Percentiles rank a stretch among this genome's conserved stretches.
Evolutionary conservation across 64 coral and sea anemone species (phyloP).

Genomic region (Pocillopora verrucosa): DNA sequence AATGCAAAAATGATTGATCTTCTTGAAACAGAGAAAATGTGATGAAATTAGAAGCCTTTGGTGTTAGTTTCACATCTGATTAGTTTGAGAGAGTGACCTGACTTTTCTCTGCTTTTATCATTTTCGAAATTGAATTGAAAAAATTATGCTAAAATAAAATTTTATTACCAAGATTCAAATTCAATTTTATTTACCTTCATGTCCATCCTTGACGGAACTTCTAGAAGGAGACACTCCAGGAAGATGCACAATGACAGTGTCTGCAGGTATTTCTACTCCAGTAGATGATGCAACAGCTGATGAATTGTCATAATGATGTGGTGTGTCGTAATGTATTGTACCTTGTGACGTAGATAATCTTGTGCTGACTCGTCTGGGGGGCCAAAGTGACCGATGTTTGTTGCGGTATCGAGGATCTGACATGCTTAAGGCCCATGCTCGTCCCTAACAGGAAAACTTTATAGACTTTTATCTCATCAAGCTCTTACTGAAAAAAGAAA

Average conservation of each 20-base stretch:
- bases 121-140: too few species aligned
- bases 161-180: too few species aligned
- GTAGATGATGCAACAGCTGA: not conserved
- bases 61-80: too few species aligned
- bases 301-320: constrained; percentile 36
- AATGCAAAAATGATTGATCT: too few species aligned
- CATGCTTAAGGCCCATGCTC: constrained; percentile 10
- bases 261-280: constrained; percentile 17
- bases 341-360: constrained; percentile 35
- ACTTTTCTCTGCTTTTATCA: too few species aligned
- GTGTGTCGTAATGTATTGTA: not conserved
- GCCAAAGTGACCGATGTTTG: constrained; percentile 43
- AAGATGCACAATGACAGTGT: constrained; percentile 38
- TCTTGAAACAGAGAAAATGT: too few species aligned
- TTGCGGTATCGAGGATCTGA: constrained; percentile 47
- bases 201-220: not conserved
- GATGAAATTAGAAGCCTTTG: too few species aligned
- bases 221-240: constrained; percentile 9
- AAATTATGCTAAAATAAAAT: too few species aligned
- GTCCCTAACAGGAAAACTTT: not conserved
- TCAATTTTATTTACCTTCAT: not conserved
- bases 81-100: too few species aligned
- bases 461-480: not conserved
- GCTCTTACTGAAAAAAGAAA: not conserved
- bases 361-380: constrained; percentile 30